Conservation (phyloP, 2,888 invertebrate species). For the Craniophora ligustri region DNA sequence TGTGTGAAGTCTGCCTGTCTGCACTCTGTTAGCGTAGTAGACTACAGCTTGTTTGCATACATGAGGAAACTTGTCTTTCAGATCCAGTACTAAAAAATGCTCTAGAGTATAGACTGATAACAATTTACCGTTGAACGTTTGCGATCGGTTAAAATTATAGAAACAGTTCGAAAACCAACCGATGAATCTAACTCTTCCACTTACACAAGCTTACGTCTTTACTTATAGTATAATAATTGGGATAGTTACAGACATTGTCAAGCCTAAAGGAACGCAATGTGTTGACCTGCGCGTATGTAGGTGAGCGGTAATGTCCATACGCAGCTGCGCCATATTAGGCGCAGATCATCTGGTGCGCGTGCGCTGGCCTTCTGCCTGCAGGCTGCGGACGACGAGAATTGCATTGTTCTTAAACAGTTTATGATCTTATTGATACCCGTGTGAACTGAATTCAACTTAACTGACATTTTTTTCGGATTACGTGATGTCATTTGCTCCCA, state of each 20-base stretch:
- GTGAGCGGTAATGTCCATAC: conserved; percentile 67
- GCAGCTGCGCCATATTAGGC: conserved; percentile 63
- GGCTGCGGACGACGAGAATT: conserved; percentile 3
- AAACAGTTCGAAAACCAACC: too few species aligned
- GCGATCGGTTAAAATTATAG: too few species aligned
- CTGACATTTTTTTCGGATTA: neutral
- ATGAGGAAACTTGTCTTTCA: too few species aligned
- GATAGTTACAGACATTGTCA: conserved; percentile 8
- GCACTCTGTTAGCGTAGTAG: too few species aligned
- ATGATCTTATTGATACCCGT: neutral
- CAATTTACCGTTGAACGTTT: too few species aligned
- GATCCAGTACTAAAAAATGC: too few species aligned
- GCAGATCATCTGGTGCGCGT: conserved; percentile 57
- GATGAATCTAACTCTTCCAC: too few species aligned
- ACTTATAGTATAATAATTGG: too few species aligned
- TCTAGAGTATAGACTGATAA: too few species aligned
- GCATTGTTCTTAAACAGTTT: conserved; percentile 5
- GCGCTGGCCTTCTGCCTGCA: conserved; percentile 43
- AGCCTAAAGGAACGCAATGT: conserved; percentile 22
- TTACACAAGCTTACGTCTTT: too few species aligned
- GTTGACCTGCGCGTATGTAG: conserved; percentile 52
- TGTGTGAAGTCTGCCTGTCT: too few species aligned
- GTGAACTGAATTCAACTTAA: neutral
- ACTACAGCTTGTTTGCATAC: too few species aligned
- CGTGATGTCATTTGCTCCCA: conserved; percentile 11